phyloP scores from a whole-genome alignment of 35 echinoderm and acorn worm genomes.

The Strongylocentrotus purpuratus region DNA sequence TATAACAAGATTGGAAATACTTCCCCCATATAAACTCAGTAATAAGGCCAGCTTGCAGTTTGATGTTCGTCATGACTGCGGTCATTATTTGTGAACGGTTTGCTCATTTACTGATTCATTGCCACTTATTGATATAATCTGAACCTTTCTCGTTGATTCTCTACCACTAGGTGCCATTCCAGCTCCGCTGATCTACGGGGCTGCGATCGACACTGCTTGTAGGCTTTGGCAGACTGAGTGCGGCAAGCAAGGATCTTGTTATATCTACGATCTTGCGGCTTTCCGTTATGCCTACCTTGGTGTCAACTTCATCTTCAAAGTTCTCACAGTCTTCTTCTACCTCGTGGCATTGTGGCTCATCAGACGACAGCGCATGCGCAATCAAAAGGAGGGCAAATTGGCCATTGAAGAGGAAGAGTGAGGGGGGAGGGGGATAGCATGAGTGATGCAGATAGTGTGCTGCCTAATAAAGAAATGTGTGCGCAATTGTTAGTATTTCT shows the following conservation, averaged over 20 bases:
- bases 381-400: neutral
- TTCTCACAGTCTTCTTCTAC: constrained; percentile 45
- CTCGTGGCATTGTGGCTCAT: constrained; percentile 40
- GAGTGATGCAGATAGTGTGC: neutral
- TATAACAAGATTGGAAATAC: too few relatives aligned
- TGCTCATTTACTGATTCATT: neutral
- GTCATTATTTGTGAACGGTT: neutral
- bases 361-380: constrained; percentile 37
- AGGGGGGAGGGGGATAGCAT: neutral
- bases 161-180: constrained; percentile 74
- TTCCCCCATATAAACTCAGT: too few relatives aligned
- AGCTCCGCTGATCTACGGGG: constrained; percentile 81
- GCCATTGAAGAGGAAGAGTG: neutral
- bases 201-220: constrained; percentile 78
- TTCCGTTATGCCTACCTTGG: constrained; percentile 64
- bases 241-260: constrained; percentile 74
- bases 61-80: neutral
- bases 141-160: neutral
- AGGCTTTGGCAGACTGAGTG: constrained; percentile 73
- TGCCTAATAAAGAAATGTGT: too few relatives aligned
- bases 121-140: neutral
- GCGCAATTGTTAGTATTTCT: too few relatives aligned
- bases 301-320: constrained; percentile 51
- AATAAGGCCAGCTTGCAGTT: too few relatives aligned
- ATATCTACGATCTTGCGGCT: constrained; percentile 70